These are phyloP conservation scores for Colius striatus DNA, from an alignment of 2,113 vertebrate species.

Conservation along the genomic window DNA sequence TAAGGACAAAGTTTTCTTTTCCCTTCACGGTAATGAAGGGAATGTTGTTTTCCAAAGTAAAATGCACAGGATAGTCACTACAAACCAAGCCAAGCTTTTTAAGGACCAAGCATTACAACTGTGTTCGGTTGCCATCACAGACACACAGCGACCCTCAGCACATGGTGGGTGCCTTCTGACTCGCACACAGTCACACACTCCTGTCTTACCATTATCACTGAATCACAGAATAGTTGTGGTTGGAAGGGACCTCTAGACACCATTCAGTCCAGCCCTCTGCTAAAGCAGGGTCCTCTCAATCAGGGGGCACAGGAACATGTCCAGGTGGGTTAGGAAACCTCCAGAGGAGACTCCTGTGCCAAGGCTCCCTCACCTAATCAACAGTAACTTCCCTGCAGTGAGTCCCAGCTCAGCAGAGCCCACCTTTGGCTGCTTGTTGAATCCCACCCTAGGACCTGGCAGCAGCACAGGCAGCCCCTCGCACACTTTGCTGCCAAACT, in stretches of 20 bases:
- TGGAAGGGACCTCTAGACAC: too few relatives aligned
- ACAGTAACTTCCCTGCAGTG: too few relatives aligned
- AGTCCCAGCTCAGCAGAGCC: neutral
- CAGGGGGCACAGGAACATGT: too few relatives aligned
- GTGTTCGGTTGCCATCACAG: neutral
- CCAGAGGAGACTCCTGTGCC: too few relatives aligned
- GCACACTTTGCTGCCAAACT: neutral
- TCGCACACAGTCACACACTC: fast-evolving
- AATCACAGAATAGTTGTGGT: too few relatives aligned
- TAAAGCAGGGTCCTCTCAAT: too few relatives aligned
- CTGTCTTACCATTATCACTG: neutral
- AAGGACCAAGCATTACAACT: neutral
- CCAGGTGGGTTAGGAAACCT: too few relatives aligned
- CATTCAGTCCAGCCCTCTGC: too few relatives aligned
- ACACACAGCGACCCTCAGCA: fast-evolving
- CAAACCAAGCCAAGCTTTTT: neutral
- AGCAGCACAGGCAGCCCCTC: neutral
- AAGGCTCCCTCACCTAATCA: too few relatives aligned
- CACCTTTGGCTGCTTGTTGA: neutral
- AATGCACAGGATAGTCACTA: neutral
- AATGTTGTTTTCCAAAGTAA: neutral
- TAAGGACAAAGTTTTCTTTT: neutral
- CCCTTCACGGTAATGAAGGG: neutral
- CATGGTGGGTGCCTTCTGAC: neutral
- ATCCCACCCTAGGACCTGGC: fast-evolving